Conservation (phyloP, 2,113 vertebrate species). For the Tursiops truncatus region DNA sequence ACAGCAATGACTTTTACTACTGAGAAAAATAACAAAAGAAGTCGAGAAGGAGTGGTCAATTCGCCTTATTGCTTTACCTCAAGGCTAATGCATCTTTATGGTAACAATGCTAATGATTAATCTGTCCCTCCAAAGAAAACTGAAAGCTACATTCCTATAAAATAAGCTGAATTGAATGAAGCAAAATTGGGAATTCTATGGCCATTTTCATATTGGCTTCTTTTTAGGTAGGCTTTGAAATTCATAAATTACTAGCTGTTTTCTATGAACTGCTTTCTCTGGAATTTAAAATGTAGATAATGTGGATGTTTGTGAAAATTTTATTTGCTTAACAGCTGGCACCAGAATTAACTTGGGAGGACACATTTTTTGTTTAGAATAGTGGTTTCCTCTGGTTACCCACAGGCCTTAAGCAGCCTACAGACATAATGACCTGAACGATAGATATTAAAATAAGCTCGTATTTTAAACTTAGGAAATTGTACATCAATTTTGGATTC, state of each 20-base stretch:
- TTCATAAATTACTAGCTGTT: not conserved
- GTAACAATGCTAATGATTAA: not conserved
- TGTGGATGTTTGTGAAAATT: not conserved
- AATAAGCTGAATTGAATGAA: not conserved
- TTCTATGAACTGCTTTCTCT: not conserved
- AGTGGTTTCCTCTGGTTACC: not conserved
- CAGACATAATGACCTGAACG: not conserved
- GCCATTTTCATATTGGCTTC: not conserved
- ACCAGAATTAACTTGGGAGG: not conserved
- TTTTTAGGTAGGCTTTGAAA: not conserved
- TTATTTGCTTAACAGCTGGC: constrained; percentile 17
- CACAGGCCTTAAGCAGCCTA: not conserved
- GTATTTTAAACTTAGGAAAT: not conserved
- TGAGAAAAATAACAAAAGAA: not conserved
- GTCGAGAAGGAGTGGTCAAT: not conserved
- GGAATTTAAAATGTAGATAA: not conserved
- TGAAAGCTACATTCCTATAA: not conserved
- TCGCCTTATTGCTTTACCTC: not conserved
- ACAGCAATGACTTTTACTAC: not conserved
- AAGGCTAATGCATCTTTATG: not conserved
- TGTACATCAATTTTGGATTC: not conserved
- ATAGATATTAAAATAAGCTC: not conserved
- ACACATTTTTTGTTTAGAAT: not conserved
- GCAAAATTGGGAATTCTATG: not conserved
- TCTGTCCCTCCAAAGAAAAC: not conserved